A percentile compares a stretch with the other conserved stretches of the same genome.
These are phyloP conservation scores for Drosophila obscura DNA, from an alignment of 1,140 invertebrate genomes.

Conservation along the genomic window DNA sequence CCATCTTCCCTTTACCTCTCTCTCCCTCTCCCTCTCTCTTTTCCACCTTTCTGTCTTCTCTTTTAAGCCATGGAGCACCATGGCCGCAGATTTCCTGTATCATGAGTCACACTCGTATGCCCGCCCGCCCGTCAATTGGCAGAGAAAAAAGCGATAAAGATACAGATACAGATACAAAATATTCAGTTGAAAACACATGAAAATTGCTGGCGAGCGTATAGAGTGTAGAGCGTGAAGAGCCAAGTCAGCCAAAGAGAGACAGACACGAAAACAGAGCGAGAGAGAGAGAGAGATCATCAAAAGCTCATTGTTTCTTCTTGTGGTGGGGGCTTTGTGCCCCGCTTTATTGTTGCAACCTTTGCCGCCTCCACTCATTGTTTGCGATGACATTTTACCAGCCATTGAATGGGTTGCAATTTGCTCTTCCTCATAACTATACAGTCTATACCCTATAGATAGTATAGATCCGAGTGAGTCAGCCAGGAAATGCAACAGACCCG, in stretches of 20 bases:
- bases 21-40: slow-evolving; percentile 26
- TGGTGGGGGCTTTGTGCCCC: slow-evolving; percentile 12
- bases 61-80: slow-evolving; percentile 15
- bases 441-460: neutral
- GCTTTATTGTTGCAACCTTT: slow-evolving; percentile 19
- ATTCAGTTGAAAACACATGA: slow-evolving; percentile 65
- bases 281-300: neutral
- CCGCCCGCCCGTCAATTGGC: slow-evolving; percentile 33
- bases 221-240: slow-evolving; percentile 12
- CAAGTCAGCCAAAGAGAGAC: slow-evolving; percentile 14
- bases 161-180: slow-evolving; percentile 48
- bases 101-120: slow-evolving; percentile 60
- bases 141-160: slow-evolving; percentile 64
- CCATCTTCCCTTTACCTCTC: too few relatives aligned
- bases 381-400: neutral
- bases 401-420: neutral
- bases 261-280: slow-evolving; percentile 2
- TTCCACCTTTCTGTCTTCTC: slow-evolving; percentile 36
- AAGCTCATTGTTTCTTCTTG: slow-evolving; percentile 53
- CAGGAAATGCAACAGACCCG: too few relatives aligned
- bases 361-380: neutral
- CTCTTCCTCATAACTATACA: neutral
- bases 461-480: too few relatives aligned
- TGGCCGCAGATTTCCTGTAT: slow-evolving; percentile 64
- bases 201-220: slow-evolving; percentile 56